Evolutionary conservation across 1,140 invertebrate species (phyloP), one percentile per base, ranked within the genome.

Genomic region (Delia radicum): DNA sequence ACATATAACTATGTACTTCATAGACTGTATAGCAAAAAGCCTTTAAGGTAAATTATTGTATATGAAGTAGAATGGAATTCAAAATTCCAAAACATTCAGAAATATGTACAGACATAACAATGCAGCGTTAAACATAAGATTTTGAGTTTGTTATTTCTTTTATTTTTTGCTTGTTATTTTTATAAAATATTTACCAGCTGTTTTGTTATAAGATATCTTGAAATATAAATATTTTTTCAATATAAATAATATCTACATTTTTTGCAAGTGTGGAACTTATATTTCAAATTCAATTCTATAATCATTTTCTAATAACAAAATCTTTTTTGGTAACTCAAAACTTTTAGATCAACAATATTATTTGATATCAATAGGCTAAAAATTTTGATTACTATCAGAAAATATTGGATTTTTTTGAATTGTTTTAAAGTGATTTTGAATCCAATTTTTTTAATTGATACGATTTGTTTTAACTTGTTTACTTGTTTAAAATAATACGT

Each of bases 151-250:
- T 55, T 18, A n/a, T 24, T 21, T 18, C 10, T 24, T 8, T 55
- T 55, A 18, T 55, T 18, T 21, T 18, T 55, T 48, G 46, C 10
- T 42, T 21, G 48, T 55, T 55, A 55, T 55, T 55, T 10, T 55
- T 55, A 18, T 55, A 55, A 55, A 55, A 24, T 24, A 24, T 55
- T 55, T 24, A 21, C 48, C 18, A 55, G 48, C 48, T 55, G 48
- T 55, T n/a, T 55, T 55, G 48, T 18, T 18, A 55, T 55, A 55
- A 55, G 48, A 55, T 55, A 55, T 55, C 48, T 55, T 55, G n/a
- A 55, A 55, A 55, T 55, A 55, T 55, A 55, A 55, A 55, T 55
- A 55, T 55, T 55, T 55, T 55, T 55, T 18, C 48, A 55, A 55
- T 55, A 55, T 55, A 55, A n/a, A 55, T 21, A 48, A 48, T 48